Evolutionary conservation across 2,797 vertebrate species (phyloP).

Genomic region (Picus viridis): DNA sequence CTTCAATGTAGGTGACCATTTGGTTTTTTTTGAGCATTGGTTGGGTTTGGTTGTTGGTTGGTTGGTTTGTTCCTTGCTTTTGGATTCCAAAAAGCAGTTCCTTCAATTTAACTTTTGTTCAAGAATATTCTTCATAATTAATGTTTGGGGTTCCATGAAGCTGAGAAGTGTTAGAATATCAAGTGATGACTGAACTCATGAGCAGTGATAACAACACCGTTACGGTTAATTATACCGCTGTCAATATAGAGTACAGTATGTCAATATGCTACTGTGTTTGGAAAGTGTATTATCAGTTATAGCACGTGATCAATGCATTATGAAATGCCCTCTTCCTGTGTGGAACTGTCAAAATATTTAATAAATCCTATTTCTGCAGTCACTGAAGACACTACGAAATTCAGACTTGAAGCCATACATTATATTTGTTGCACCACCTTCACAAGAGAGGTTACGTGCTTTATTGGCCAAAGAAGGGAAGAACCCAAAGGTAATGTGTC

Average conservation of each 20-base stretch:
- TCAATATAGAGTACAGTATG: not conserved
- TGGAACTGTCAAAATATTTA: not conserved
- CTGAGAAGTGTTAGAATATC: not conserved
- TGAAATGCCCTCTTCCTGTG: not conserved
- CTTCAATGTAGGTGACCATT: not conserved
- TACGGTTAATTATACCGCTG: not conserved
- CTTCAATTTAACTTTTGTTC: not conserved
- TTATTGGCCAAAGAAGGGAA: slow-evolving; percentile 94
- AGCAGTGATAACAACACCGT: not conserved
- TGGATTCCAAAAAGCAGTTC: not conserved
- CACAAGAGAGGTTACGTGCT: slow-evolving; percentile 93
- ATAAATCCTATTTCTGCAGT: slow-evolving; percentile 75
- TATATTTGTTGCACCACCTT: slow-evolving; percentile 96
- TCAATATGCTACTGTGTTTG: not conserved
- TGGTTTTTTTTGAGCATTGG: not conserved
- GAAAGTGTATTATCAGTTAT: not conserved
- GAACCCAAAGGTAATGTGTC: slow-evolving; percentile 89
- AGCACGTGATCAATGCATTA: not conserved
- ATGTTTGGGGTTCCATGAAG: not conserved
- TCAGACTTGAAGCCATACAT: slow-evolving; percentile 99
- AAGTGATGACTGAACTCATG: not conserved
- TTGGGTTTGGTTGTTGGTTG: too few relatives aligned
- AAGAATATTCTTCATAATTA: too few relatives aligned
- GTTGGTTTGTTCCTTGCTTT: not conserved
- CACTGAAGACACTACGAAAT: slow-evolving; percentile 92